Base-by-base conservation (phyloP, 2,888 invertebrate genomes). In the Cosmopolites sordidus region DNA sequence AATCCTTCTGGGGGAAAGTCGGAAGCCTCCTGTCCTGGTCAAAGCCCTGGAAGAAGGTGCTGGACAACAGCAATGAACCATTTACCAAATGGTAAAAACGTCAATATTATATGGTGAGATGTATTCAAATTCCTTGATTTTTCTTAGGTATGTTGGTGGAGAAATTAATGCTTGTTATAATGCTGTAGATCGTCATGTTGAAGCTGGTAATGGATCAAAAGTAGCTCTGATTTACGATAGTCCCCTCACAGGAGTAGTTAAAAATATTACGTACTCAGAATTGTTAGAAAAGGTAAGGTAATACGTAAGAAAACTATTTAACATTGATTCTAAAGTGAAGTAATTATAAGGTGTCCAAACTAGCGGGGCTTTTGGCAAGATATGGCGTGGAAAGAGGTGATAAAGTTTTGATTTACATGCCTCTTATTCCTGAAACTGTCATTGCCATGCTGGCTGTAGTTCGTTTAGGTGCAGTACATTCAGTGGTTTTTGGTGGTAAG, bases 161-260 rank as follows among this genome's bases (percentile, higher is more conserved):
- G 87, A 93, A 73, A 72, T 95, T 69, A 96, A 94, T 65, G 92
- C 93, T 0, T 93, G 94, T 67, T 87, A 93, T 78, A 96, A 96
- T 73, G 90, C 93, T 0, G 78, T 96, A 8, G 96, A 96, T 73
- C 81, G 95, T 0, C 95, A 96, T 75, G 87, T 95, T 3, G 78
- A 80, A 5, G 82, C 80, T 0, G 94, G 94, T 0, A 78, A 80
- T 11, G 94, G 92, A 0, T 80, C 83, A 8, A 86, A 87, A 66
- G 77, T 84, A 0, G 95, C 94, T 0, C 76, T 96, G 16, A 89
- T 95, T 42, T 88, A 95, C 70, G 95, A 96, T 73, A 93, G 93
- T 30, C 95, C 95, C 0, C 75, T 93, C 58, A 92, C 92, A 0
- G 83, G 87, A 56, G 83, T 84, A 0, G 78, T 89, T 3, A 76